Base-by-base conservation (phyloP, 2,797 vertebrate species). In the Macropodus opercularis region DNA sequence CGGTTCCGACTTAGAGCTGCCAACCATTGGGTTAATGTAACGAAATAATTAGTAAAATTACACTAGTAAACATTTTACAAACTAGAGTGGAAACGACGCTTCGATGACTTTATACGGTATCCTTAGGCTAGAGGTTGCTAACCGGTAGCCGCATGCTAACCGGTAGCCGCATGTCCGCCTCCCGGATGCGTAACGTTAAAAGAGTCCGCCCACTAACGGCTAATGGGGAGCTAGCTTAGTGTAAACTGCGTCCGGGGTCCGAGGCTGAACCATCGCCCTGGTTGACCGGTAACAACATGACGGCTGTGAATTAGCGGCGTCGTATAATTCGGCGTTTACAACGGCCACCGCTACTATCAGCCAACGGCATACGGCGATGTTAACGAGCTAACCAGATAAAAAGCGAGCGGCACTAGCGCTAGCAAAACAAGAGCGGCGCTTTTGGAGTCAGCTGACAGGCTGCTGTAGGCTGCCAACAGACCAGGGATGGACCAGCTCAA, bases 401-500 rank as follows among this genome's bases (percentile, higher is more conserved):
- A 56, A 32, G 47, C 69, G 52, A 63, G 56, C 54, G 54, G 58
- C 22, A 29, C 72, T 85, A 86, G 86, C 85, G 35, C 79, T 76
- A 87, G 80, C 85, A 83, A 62, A 79, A 79, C 77, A 77, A 72
- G 40, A 39, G 48, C 58, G 26, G 10, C 4, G 63, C 67, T 51
- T 8, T 10, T 47, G 44, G 68, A 81, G 85, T 92, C 91, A 92
- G 90, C 91, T 93, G 92, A 92, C 87, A 72, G 85, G 32, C 74
- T 61, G 69, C 73, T 64, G 84, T 29, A 14, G 59, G 76, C 77
- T 76, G 82, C 83, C 78, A 58, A 75, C 71, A 81, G 62, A 80
- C 63, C 72, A 84, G 91, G 79, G 89, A 98, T 98, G 96, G 95
- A 97, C 90, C 94, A 94, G 63, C 93, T 94, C 36, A 95, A 96